Base-by-base conservation (phyloP, 1,140 invertebrate species). In the Ganaspis sp. region DNA sequence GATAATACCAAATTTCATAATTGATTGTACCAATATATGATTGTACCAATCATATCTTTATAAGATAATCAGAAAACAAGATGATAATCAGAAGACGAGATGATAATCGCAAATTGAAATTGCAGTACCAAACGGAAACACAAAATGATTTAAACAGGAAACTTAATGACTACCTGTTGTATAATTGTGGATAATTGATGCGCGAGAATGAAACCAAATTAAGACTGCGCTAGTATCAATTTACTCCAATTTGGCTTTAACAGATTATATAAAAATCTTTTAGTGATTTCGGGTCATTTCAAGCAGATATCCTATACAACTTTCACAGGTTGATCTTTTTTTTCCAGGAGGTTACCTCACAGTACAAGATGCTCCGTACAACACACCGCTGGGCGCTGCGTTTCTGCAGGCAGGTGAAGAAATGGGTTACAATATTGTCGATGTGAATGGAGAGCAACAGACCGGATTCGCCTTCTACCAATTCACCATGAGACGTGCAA, bases 401-500 rank as follows among this genome's bases (percentile, higher is more conserved):
- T 96, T 97, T 85, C 91, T 98, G 0, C 95, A 98, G 92, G 97
- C 97, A 0, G 97, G 96, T 40, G 93, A 96, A 87, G 96, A 98
- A 87, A 96, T 98, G 94, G 97, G 97, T 49, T 97, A 97, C 89
- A 95, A 96, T 58, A 94, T 96, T 8, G 83, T 94, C 0, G 94
- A 95, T 87, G 90, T 96, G 69, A 96, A 97, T 88, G 94, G 97
- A 8, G 93, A 94, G 0, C 93, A 95, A 80, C 96, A 97, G 86
- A 96, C 96, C 0, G 96, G 96, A 5, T 97, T 96, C 83, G 94
- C 94, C 0, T 93, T 96, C 74, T 96, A 94, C 73, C 96, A 97
- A 87, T 96, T 93, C 83, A 97, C 96, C 4, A 97, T 97, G 94
- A 90, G 96, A 69, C 90, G 95, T 45, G 96, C 95, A 0, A 92